Percentiles rank a stretch among this genome's conserved stretches.
Evolutionary conservation across 2,113 vertebrate genomes (phyloP).

Genomic region (Melanerpes aurifrons): DNA sequence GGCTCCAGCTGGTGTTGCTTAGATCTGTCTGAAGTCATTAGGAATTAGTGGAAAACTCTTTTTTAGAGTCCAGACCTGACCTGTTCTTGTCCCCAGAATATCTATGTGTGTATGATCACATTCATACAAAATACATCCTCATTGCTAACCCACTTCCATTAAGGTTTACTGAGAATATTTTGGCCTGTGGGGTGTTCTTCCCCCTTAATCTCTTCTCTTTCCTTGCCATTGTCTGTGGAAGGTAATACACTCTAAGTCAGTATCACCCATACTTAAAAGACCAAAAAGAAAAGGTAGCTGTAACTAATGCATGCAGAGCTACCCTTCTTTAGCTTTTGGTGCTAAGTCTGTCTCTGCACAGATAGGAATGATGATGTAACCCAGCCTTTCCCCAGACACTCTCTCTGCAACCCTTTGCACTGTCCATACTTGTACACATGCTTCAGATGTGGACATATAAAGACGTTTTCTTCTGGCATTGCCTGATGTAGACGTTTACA

Average conservation of each 20-base stretch:
- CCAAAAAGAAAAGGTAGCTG: background rate
- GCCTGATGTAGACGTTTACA: background rate
- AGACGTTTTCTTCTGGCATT: background rate
- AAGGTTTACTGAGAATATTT: slow-evolving; percentile 27
- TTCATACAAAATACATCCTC: background rate
- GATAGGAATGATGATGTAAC: background rate
- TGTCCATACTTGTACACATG: background rate
- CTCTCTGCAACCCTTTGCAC: background rate
- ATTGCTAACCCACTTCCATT: slow-evolving; percentile 48
- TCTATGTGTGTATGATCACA: slow-evolving; percentile 6
- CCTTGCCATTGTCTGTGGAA: background rate
- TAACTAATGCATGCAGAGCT: background rate
- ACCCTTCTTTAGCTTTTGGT: background rate
- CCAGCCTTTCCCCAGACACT: background rate
- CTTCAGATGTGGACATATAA: background rate
- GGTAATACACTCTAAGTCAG: background rate
- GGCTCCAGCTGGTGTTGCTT: slow-evolving; percentile 78
- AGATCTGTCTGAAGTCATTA: slow-evolving; percentile 79
- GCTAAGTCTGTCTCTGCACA: background rate
- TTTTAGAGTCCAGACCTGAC: slow-evolving; percentile 65
- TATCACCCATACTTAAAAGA: background rate
- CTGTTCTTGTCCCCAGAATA: slow-evolving; percentile 51
- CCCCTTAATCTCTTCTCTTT: slow-evolving; percentile 7
- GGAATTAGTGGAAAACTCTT: slow-evolving; percentile 71
- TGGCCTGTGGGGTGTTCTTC: background rate